These are phyloP conservation scores for Eupeodes latifasciatus DNA, from an alignment of 2,888 invertebrate genomes.

Conservation along the genomic window DNA sequence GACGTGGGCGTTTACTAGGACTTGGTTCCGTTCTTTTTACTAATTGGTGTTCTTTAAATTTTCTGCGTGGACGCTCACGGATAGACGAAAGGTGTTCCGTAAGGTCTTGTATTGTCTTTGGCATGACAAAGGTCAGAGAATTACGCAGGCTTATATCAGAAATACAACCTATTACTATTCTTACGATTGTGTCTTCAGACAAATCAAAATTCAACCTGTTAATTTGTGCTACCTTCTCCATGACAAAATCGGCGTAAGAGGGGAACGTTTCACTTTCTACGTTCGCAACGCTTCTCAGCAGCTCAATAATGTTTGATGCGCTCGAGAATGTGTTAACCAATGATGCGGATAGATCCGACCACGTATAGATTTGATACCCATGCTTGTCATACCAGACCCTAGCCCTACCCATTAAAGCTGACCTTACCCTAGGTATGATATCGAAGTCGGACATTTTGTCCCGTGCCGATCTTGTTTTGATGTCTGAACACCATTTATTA, in stretches of 20 bases:
- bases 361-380: slow-evolving; percentile 60
- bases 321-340: slow-evolving; percentile 24
- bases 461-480: slow-evolving; percentile 11
- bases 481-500: background rate
- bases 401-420: slow-evolving; percentile 43
- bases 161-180: no score
- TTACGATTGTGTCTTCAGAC: no score
- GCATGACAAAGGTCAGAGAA: no score
- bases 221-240: no score
- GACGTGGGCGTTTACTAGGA: slow-evolving; percentile 12
- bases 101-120: no score
- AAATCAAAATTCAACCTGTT: no score
- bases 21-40: no score
- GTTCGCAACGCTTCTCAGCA: background rate
- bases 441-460: slow-evolving; percentile 58
- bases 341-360: slow-evolving; percentile 17
- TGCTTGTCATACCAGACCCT: slow-evolving; percentile 54
- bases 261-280: background rate
- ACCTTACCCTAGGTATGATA: slow-evolving; percentile 56
- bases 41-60: no score
- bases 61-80: no score
- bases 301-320: slow-evolving; percentile 2
- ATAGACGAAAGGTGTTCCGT: no score
- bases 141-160: no score
- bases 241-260: no score